phyloP scores from a whole-genome alignment of 2,113 vertebrate species.

The Crotalus horridus region DNA sequence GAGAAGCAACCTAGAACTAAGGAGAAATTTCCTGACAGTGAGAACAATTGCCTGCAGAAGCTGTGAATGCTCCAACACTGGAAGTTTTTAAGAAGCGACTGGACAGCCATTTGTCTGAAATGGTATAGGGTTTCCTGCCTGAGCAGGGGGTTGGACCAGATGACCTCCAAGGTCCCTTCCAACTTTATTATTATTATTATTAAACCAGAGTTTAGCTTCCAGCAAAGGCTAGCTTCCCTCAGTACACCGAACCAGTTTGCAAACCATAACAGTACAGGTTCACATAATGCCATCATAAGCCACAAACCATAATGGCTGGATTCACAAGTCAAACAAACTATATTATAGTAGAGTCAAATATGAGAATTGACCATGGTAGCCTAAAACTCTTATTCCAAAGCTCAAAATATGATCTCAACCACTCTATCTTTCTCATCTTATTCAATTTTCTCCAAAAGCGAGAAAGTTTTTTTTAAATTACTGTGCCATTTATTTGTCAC shows the following conservation, averaged over 20 bases:
- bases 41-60: no score
- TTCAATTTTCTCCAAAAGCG: background rate
- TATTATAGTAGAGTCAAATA: background rate
- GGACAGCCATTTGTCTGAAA: no score
- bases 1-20: no score
- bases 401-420: background rate
- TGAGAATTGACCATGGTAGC: background rate
- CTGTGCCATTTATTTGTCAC: background rate
- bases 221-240: background rate
- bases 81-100: no score
- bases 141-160: no score
- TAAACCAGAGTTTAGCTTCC: background rate
- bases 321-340: background rate
- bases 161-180: no score
- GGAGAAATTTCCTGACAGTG: no score
- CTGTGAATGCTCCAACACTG: no score
- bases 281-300: background rate
- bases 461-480: background rate
- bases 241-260: background rate
- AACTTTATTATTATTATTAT: no score
- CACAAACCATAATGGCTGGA: background rate
- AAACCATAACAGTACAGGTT: background rate
- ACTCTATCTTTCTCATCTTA: background rate
- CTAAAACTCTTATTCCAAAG: background rate
- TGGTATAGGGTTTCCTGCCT: no score